Base-by-base conservation (phyloP, 1,140 invertebrate species). In the Bombus huntii region DNA sequence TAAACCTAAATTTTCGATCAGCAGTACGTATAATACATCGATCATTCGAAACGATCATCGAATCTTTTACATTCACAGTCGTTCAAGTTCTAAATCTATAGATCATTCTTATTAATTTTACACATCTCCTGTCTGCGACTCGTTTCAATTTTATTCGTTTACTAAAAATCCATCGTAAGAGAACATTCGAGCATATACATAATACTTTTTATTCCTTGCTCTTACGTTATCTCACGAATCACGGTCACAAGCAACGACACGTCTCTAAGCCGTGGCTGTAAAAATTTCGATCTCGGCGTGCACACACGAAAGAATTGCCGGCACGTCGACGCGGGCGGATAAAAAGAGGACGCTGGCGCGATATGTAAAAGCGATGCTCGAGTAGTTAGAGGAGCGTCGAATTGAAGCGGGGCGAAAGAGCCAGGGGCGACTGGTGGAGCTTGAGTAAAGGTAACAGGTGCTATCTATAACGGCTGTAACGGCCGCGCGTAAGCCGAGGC, bases 391-490 rank as follows among this genome's bases (percentile, higher is more conserved):
- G 79, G 59, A 80, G 71, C 81, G 76, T 80, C 87, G 89, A 89
- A 88, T 88, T 85, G 89, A 87, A 88, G 72, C 78, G 84, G 77
- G 85, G 85, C 34, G 88, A 66, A 88, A 82, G 80, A 80, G 87
- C 76, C 28, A 74, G 84, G 68, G 72, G 71, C n/a, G 42, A 82
- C 13, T 25, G 77, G 75, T 89, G 90, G 86, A 84, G 87, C 83
- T 72, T 90, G 87, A 92, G 91, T 84, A 90, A 92, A 91, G 92
- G 92, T 94, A 94, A 94, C 92, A 94, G 93, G 92, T 94, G 93
- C 91, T 92, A 92, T 90, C 89, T 93, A 92, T 90, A 91, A 91
- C 84, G 90, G 86, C 72, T 87, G 87, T 89, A 88, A 88, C 84
- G 89, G 80, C 83, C 68, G 81, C 81, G 80, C 73, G 65, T 75